Percentiles rank a stretch among this genome's conserved stretches.
These are phyloP conservation scores for Aporrectodea caliginosa DNA, from an alignment of 1,140 invertebrate genomes.

Conservation along the genomic window DNA sequence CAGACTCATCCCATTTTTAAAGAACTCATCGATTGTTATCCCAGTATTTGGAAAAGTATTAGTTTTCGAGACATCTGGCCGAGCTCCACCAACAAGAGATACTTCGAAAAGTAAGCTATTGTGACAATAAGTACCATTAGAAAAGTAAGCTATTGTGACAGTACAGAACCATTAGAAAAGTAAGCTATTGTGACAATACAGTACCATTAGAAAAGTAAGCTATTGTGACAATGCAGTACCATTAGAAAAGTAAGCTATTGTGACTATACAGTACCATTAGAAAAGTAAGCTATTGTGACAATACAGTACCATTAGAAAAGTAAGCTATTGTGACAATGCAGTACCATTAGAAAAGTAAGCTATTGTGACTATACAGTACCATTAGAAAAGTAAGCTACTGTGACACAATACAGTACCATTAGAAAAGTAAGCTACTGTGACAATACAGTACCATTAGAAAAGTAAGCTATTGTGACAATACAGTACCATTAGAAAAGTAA, in stretches of 20 bases:
- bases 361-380: no score
- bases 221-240: neutral
- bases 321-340: no score
- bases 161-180: neutral
- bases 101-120: conserved; percentile 47
- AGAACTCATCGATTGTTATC: conserved; percentile 37
- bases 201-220: conserved; percentile 8
- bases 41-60: conserved; percentile 41
- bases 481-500: no score
- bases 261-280: neutral
- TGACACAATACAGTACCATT: no score
- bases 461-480: no score
- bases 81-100: conserved; percentile 38
- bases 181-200: neutral
- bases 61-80: conserved; percentile 49
- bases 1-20: neutral
- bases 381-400: no score
- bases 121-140: neutral
- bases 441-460: no score
- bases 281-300: neutral
- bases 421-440: no score
- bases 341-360: no score
- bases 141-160: neutral
- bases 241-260: neutral
- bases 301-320: no score